Percentiles rank a stretch among this genome's conserved stretches.
Conservation (phyloP, 2,888 invertebrate genomes). For the Zygogramma bicolorata region DNA sequence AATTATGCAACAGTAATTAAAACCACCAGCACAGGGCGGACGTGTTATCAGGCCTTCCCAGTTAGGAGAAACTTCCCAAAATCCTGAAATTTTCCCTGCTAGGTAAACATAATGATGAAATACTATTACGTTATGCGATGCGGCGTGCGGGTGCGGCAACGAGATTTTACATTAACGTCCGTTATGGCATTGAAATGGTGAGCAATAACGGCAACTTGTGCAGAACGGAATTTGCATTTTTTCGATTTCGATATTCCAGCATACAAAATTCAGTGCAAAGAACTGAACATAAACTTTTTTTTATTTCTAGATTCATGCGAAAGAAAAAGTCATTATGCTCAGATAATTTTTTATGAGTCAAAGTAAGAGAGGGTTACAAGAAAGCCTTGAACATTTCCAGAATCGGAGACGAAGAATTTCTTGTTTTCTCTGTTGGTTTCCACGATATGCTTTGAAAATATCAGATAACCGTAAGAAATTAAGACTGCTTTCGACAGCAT, state of each 20-base stretch:
- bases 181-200: conserved; percentile 4
- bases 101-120: background rate
- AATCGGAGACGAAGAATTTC: too few species aligned
- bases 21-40: background rate
- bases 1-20: background rate
- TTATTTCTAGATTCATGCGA: too few species aligned
- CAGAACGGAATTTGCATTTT: conserved; percentile 7
- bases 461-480: too few species aligned
- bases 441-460: too few species aligned
- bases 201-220: background rate
- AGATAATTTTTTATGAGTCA: too few species aligned
- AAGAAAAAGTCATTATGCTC: too few species aligned
- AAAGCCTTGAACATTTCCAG: too few species aligned
- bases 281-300: background rate
- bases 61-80: background rate
- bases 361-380: too few species aligned
- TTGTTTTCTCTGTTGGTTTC: too few species aligned
- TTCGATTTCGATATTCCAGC: conserved; percentile 2
- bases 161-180: background rate
- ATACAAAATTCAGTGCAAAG: background rate
- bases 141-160: background rate
- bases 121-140: too few species aligned
- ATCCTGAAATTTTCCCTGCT: background rate
- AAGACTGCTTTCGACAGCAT: too few species aligned
- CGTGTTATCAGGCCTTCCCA: background rate